phyloP scores from a whole-genome alignment of 53 echinoderm and acorn worm genomes.

The Mesocentrotus franciscanus region DNA sequence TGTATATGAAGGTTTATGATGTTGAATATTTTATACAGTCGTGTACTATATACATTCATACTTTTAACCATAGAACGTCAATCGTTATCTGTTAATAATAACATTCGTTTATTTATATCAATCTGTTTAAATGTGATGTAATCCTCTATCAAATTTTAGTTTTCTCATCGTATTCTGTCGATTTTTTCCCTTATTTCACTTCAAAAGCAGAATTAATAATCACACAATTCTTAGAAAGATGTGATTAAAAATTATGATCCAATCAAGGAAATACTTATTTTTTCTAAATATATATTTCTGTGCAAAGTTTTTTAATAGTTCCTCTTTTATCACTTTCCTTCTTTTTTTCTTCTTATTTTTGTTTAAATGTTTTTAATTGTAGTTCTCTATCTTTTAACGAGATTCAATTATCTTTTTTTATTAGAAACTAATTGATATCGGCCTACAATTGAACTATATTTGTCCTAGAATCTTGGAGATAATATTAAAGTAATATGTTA shows the following conservation, averaged over 20 bases:
- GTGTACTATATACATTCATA: slow-evolving; percentile 48
- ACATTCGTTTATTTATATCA: background rate
- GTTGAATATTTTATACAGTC: slow-evolving; percentile 28
- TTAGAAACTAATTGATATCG: no score
- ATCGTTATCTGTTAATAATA: background rate
- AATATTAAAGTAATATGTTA: no score
- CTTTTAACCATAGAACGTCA: background rate
- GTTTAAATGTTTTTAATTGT: no score
- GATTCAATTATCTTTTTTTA: no score
- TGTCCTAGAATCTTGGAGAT: no score
- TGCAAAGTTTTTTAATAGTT: background rate
- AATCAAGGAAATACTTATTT: no score
- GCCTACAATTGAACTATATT: no score
- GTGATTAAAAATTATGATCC: no score
- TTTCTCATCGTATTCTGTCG: background rate
- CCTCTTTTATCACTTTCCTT: background rate
- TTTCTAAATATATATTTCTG: no score
- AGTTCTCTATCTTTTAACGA: no score
- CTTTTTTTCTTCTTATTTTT: no score
- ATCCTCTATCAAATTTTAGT: background rate
- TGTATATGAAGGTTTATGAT: slow-evolving; percentile 32
- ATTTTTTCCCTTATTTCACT: background rate
- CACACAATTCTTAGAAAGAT: no score
- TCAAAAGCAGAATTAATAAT: background rate
- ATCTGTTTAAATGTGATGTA: background rate